Conservation (phyloP, 2,113 vertebrate genomes). For the Archocentrus centrarchus region DNA sequence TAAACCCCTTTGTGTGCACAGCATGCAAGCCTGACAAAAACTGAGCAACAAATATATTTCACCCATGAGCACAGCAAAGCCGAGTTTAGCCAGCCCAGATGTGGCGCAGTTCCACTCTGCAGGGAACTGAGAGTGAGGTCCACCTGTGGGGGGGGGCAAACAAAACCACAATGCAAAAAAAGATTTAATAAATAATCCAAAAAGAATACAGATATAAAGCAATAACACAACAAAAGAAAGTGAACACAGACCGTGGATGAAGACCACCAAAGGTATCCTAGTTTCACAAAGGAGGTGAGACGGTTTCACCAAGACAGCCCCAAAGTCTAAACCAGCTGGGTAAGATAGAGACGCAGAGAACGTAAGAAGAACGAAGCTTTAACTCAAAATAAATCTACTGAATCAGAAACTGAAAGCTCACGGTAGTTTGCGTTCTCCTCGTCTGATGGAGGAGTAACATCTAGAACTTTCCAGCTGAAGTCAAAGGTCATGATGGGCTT, state of each 20-base stretch:
- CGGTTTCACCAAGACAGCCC: slow-evolving; percentile 82
- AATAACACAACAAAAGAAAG: not conserved
- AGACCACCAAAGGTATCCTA: slow-evolving; percentile 80
- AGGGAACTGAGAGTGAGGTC: slow-evolving; percentile 84
- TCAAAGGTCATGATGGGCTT: slow-evolving; percentile 67
- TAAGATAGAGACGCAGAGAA: not conserved
- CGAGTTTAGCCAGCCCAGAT: slow-evolving; percentile 79
- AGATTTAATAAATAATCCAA: not conserved
- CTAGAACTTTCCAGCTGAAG: slow-evolving; percentile 82
- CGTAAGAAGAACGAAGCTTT: not conserved
- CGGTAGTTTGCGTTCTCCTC: slow-evolving; percentile 79
- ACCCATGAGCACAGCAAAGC: slow-evolving; percentile 87
- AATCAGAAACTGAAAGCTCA: slow-evolving; percentile 55
- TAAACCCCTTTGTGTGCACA: not conserved
- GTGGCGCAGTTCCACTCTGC: slow-evolving; percentile 84
- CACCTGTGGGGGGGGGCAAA: slow-evolving; percentile 74
- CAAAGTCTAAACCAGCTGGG: slow-evolving; percentile 75
- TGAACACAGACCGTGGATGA: slow-evolving; percentile 82
- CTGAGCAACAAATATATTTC: slow-evolving; percentile 22
- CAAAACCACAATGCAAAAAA: not conserved
- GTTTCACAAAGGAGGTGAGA: not conserved
- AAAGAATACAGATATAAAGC: not conserved
- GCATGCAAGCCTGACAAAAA: not conserved
- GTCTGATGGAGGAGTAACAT: slow-evolving; percentile 70
- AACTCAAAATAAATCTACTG: not conserved